Base-by-base conservation (phyloP, 2,888 invertebrate genomes). In the Tetropium fuscum region DNA sequence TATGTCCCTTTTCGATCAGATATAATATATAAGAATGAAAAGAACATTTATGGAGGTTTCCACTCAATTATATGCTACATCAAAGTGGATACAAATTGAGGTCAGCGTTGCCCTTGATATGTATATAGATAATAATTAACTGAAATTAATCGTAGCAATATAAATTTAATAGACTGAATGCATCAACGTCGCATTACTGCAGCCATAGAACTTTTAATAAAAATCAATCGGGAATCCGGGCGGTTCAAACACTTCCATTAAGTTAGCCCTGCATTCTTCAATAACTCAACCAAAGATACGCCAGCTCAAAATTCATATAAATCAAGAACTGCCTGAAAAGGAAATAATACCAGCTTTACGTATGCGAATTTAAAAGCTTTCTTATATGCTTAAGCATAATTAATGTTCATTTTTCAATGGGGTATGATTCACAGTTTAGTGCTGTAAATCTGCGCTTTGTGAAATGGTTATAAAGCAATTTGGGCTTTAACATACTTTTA, bases 391-490 rank as follows among this genome's bases (percentile, higher is more conserved):
- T 58, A 56, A 58, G 45, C 22, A 58, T 54, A 65, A 62, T 62
- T 60, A 60, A 62, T 64, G 58, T 41, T 40, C 30, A 40, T 53
- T 48, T 44, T 59, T 58, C 58, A 56, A 58, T 58, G 45, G 41
- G 49, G 10, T 49, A 25, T 53, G 58, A 58, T 56, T 53, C 55
- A 56, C 41, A 34, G 48, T 54, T 62, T 60, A 47, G 45, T 45
- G 49, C 61, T 57, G 44, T 64, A 61, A 64, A 61, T 64, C 57
- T 30, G 36, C 22, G 38, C 41, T 61, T 54, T 53, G 48, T 49
- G 30, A 38, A 45, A 40, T 58, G 49, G 53, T 47, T 53, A 53
- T 53, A 58, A 61, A 56, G 64, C 53, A 59, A 47, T 56, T 57
- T 57, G 40, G 51, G 60, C 43, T 47, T 51, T 53, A 48, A 56